Conservation (phyloP, 1,140 invertebrate genomes). For the honey bee (Apis mellifera) region DNA sequence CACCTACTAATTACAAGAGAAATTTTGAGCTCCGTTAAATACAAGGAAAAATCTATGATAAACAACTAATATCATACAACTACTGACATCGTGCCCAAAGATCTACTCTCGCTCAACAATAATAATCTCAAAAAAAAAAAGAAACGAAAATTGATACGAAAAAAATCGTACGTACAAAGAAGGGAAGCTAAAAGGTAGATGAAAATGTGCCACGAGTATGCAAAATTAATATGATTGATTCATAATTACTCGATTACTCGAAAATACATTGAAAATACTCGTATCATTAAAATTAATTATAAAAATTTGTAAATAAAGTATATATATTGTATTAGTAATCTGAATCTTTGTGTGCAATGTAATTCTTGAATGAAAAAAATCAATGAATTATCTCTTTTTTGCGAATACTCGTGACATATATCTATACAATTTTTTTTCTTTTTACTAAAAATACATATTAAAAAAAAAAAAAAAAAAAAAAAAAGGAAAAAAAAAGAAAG, state of each 20-base stretch:
- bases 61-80: slow-evolving; percentile 70
- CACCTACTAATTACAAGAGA: slow-evolving; percentile 62
- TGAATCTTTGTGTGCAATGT: not conserved
- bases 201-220: slow-evolving; percentile 21
- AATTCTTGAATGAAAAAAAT: not conserved
- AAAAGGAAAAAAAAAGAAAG: slow-evolving; percentile 19
- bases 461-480: slow-evolving; percentile 13
- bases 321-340: not conserved
- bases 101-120: slow-evolving; percentile 58
- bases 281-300: not conserved
- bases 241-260: not conserved
- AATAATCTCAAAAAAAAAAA: slow-evolving; percentile 40
- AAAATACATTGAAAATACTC: slow-evolving; percentile 16
- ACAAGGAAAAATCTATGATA: slow-evolving; percentile 59
- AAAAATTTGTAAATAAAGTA: slow-evolving; percentile 29
- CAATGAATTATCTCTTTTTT: not conserved
- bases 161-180: slow-evolving; percentile 18
- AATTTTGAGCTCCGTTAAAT: slow-evolving; percentile 71
- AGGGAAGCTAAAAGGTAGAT: slow-evolving; percentile 25
- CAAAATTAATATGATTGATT: not conserved
- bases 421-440: not conserved
- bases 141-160: slow-evolving; percentile 1
- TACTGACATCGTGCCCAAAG: slow-evolving; percentile 65
- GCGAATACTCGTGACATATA: slow-evolving; percentile 33
- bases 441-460: slow-evolving; percentile 18